These are phyloP conservation scores for Odobenus rosmarus DNA, from an alignment of 2,113 vertebrate species.

Conservation along the genomic window DNA sequence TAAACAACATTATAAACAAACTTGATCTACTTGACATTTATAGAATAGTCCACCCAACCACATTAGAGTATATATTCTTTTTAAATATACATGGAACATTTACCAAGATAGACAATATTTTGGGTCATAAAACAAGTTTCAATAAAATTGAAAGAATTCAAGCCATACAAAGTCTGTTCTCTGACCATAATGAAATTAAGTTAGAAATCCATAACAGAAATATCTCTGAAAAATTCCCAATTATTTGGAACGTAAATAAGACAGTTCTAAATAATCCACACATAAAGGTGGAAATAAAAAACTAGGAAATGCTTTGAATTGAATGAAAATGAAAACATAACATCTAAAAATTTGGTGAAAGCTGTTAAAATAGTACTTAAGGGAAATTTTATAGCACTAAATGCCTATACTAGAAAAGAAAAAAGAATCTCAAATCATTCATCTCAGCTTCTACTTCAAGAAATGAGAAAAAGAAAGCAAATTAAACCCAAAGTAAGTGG, in stretches of 20 bases:
- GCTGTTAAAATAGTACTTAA: not conserved
- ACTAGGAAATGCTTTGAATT: not conserved
- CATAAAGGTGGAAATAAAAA: not conserved
- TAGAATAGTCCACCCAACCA: not conserved
- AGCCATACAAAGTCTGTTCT: not conserved
- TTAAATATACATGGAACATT: not conserved
- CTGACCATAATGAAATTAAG: not conserved
- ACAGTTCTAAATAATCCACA: not conserved
- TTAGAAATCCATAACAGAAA: not conserved
- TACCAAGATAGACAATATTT: not conserved
- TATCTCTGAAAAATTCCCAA: not conserved
- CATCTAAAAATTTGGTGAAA: not conserved
- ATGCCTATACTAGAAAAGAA: not conserved
- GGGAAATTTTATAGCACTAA: not conserved
- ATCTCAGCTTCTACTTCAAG: not conserved
- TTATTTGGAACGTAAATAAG: conserved; percentile 17
- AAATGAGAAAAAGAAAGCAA: not conserved
- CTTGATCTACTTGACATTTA: not conserved
- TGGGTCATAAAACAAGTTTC: not conserved
- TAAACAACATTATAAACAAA: not conserved
- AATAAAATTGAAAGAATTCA: not conserved
- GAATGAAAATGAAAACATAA: not conserved
- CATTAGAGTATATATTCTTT: not conserved
- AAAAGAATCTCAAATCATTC: not conserved
- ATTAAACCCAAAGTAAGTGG: not conserved